Percentiles rank a stretch among this genome's conserved stretches.
These are phyloP conservation scores for Metridium senile DNA, from an alignment of 92 coral and sea anemone genomes.

Conservation along the genomic window DNA sequence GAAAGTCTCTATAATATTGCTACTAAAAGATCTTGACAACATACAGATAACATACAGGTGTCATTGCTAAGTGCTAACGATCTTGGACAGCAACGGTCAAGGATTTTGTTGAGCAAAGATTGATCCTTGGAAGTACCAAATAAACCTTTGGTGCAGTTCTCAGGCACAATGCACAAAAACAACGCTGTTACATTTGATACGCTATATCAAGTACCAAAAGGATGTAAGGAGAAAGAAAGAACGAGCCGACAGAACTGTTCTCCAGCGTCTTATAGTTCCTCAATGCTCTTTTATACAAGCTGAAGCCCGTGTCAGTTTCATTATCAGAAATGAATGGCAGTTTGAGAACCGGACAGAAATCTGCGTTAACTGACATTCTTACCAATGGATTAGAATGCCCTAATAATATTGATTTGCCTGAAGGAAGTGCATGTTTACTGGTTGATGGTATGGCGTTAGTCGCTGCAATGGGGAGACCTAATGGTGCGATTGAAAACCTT, in stretches of 20 bases:
- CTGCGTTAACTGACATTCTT: conserved; percentile 59
- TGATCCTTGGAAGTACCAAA: conserved; percentile 1
- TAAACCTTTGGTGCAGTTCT: conserved; percentile 19
- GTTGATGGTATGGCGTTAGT: conserved; percentile 63
- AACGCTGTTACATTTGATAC: conserved; percentile 65
- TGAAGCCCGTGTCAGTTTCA: conserved; percentile 55
- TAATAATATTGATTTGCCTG: background rate
- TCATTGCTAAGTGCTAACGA: too few relatives aligned
- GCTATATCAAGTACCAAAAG: too few relatives aligned
- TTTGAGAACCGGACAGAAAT: too few relatives aligned
- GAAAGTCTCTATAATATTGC: conserved; percentile 67
- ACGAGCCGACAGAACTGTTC: conserved; percentile 57
- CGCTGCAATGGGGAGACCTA: conserved; percentile 39
- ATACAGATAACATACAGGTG: too few relatives aligned
- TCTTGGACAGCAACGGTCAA: conserved; percentile 50
- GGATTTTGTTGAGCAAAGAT: conserved; percentile 58
- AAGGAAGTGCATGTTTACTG: too few relatives aligned
- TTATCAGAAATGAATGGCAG: conserved; percentile 63
- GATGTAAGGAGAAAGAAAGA: conserved; percentile 58
- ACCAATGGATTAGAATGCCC: conserved; percentile 51
- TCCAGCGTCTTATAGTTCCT: too few relatives aligned
- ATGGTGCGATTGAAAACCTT: conserved; percentile 58
- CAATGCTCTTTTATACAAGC: conserved; percentile 44
- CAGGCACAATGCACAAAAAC: conserved; percentile 62
- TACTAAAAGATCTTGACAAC: conserved; percentile 72